Evolutionary conservation across 2,888 invertebrate genomes (phyloP), one percentile per base, ranked within the genome.

Genomic region (Drosophila affinis): DNA sequence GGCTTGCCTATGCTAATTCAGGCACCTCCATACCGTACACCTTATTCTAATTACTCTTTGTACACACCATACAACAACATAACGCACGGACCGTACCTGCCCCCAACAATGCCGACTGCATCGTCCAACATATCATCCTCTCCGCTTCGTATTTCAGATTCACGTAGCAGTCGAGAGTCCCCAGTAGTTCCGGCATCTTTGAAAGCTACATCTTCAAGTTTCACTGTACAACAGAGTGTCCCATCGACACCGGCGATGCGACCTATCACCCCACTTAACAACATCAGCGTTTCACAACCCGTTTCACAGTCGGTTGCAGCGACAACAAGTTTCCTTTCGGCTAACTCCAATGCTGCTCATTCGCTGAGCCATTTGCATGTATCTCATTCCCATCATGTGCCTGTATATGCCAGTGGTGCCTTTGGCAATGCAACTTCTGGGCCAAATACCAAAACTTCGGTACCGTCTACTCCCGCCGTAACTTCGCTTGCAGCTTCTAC

Each of bases 51-150:
- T 64, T 92, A 92, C 88, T 75, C 94, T 10, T 93, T 97, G 73
- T 97, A 97, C 90, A 95, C 97, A 14, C 97, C 97, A 0, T 96
- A 96, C 89, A 95, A 96, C 67, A 94, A 95, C 62, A 94, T 96
- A 91, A 95, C 95, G 91, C 95, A 96, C 92, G 95, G 95, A 87
- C 95, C 96, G 48, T 96, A 96, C 86, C 93, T 95, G 82, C 93
- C 94, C 39, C 93, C 94, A 44, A 93, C 93, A 56, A 48, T 84
- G 55, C 70, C 81, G 27, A 93, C 93, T 78, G 94, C 95, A 60
- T 93, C 93, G 59, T 94, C 95, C 5, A 94, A 94, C 58, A 94
- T 95, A 53, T 95, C 95, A 48, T 94, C 95, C 51, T 94, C 95
- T 48, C 94, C 95, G 29, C 93, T 81, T 39, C 83, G 86, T 1